A percentile compares a stretch with the other conserved stretches of the same genome.
Conservation (phyloP, 2,888 invertebrate species). For the Eretmocerus hayati region DNA sequence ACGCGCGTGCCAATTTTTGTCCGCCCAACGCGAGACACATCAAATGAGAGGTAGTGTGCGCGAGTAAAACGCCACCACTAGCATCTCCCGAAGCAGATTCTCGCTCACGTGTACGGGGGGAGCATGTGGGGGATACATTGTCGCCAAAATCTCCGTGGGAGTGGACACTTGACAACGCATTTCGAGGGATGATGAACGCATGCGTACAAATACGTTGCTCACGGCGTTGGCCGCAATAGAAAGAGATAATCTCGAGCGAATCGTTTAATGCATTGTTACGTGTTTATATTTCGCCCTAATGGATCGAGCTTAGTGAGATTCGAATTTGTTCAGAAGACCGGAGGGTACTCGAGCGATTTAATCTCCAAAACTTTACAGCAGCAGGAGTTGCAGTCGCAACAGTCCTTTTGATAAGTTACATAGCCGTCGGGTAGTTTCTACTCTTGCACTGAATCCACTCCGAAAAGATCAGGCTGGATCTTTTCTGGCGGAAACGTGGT, state of each 20-base stretch:
- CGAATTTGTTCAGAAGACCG: constrained; percentile 40
- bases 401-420: too few species aligned
- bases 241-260: constrained; percentile 22
- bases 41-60: constrained; percentile 20
- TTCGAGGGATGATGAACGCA: constrained; percentile 28
- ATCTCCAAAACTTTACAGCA: constrained; percentile 36
- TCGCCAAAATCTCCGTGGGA: constrained; percentile 44
- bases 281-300: constrained; percentile 46
- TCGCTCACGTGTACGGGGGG: background rate
- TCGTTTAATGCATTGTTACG: constrained; percentile 44
- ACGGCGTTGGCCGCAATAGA: background rate
- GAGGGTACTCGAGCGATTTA: constrained; percentile 32
- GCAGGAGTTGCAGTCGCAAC: too few species aligned
- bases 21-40: too few species aligned
- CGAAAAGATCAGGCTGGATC: too few species aligned
- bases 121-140: constrained; percentile 18
- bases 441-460: too few species aligned
- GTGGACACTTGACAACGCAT: constrained; percentile 41
- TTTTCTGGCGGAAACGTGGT: too few species aligned
- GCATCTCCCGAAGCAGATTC: constrained; percentile 6
- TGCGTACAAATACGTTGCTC: background rate
- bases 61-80: constrained; percentile 22
- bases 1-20: too few species aligned
- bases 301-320: constrained; percentile 45
- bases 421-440: constrained; percentile 27